A percentile compares a stretch with the other conserved stretches of the same genome.
phyloP scores from a whole-genome alignment of 2,888 invertebrate genomes.

The Dolichopus griseipennis region DNA sequence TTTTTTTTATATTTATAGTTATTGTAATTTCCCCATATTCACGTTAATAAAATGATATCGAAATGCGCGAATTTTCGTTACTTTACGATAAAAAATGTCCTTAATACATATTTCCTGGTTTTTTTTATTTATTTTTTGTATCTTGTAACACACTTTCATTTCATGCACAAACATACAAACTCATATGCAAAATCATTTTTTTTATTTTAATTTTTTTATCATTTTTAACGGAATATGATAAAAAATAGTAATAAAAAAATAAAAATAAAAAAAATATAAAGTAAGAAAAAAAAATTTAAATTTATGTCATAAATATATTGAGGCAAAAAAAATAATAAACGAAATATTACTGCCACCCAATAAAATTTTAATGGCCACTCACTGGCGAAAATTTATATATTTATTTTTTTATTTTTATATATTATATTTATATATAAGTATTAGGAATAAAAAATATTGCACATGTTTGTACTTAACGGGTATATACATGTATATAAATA shows the following conservation, averaged over 20 bases:
- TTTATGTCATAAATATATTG: not conserved
- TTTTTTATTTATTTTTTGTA: not conserved
- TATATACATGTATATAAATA: too few species aligned
- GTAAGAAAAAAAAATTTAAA: not conserved
- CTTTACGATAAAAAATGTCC: not conserved
- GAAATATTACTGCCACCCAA: slow-evolving; percentile 27
- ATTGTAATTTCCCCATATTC: not conserved
- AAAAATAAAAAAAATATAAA: not conserved
- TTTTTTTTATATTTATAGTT: not conserved
- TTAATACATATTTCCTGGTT: not conserved
- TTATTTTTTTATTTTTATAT: not conserved
- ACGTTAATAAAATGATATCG: slow-evolving; percentile 1
- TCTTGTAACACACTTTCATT: not conserved
- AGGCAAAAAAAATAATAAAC: not conserved
- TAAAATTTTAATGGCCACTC: slow-evolving; percentile 29
- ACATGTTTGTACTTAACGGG: too few species aligned
- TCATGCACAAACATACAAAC: not conserved
- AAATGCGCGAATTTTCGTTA: not conserved
- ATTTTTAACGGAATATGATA: slow-evolving; percentile 1
- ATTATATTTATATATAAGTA: too few species aligned
- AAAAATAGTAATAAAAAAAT: not conserved
- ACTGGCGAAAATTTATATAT: not conserved
- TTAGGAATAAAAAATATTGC: too few species aligned
- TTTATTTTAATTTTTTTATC: not conserved
- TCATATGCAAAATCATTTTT: not conserved